A percentile compares a stretch with the other conserved stretches of the same genome.
phyloP scores from a whole-genome alignment of 1,140 invertebrate genomes.

The Ips typographus region DNA sequence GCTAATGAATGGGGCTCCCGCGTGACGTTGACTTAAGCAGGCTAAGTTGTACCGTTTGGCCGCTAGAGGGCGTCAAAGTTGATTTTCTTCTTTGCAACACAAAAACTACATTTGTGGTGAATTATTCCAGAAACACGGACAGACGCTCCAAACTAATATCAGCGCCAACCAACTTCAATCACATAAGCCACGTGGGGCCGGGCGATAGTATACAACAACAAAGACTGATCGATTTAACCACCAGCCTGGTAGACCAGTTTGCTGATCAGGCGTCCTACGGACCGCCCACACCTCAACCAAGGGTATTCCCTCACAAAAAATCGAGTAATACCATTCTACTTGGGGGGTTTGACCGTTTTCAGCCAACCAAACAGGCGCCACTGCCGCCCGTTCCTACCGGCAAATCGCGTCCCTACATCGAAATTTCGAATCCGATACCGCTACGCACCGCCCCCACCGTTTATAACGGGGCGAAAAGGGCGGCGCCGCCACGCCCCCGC shows the following conservation, averaged over 20 bases:
- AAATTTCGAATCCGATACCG: conserved; percentile 57
- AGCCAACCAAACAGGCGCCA: conserved; percentile 46
- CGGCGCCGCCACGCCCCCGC: conserved; percentile 59
- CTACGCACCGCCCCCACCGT: conserved; percentile 49
- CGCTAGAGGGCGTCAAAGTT: too few species aligned
- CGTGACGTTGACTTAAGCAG: too few species aligned
- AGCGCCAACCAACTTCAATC: conserved; percentile 97
- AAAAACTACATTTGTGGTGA: too few species aligned
- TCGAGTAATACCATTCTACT: background rate
- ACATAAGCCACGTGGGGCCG: conserved; percentile 98
- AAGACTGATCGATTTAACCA: conserved; percentile 87
- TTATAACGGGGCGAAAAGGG: conserved; percentile 59
- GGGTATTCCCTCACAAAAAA: conserved; percentile 39
- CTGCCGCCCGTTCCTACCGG: conserved; percentile 47
- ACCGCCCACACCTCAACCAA: conserved; percentile 49
- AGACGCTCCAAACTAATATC: conserved; percentile 93
- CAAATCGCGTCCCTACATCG: conserved; percentile 50
- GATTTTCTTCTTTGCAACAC: too few species aligned
- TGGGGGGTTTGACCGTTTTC: background rate
- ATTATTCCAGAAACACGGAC: conserved; percentile 65
- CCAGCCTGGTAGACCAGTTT: conserved; percentile 70
- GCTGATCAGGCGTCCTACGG: conserved; percentile 55
- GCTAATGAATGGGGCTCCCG: too few species aligned
- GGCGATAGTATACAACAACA: conserved; percentile 94
- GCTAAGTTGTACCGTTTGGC: too few species aligned